These are phyloP conservation scores for Cyrtonyx montezumae DNA, from an alignment of 2,113 vertebrate species.

Conservation along the genomic window DNA sequence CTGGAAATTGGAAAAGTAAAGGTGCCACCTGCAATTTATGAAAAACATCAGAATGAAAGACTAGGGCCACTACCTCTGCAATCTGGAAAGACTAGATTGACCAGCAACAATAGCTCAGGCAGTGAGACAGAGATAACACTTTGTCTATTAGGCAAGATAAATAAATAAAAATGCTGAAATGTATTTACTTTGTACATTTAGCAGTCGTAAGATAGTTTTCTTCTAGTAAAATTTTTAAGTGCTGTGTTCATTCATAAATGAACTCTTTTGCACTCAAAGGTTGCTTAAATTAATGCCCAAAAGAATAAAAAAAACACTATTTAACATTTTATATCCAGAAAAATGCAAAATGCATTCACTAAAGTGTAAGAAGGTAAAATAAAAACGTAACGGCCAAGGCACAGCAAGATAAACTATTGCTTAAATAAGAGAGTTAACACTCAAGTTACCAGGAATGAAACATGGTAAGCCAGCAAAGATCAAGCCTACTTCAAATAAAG, in stretches of 20 bases:
- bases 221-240: background rate
- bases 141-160: background rate
- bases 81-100: constrained; percentile 8
- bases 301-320: background rate
- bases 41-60: background rate
- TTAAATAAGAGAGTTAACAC: background rate
- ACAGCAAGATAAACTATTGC: background rate
- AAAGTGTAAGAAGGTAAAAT: background rate
- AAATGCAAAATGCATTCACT: background rate
- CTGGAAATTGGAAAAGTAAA: background rate
- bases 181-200: background rate
- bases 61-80: background rate
- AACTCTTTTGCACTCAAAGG: background rate
- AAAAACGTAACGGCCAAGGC: background rate
- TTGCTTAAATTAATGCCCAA: background rate
- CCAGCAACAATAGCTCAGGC: background rate
- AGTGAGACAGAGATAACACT: background rate
- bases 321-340: background rate
- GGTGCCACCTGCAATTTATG: background rate
- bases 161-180: background rate
- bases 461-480: background rate
- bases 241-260: background rate
- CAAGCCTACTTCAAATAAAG: background rate
- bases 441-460: too few relatives aligned
- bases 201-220: background rate